phyloP scores from a whole-genome alignment of 2,113 vertebrate genomes.

The Trogon surrucura region DNA sequence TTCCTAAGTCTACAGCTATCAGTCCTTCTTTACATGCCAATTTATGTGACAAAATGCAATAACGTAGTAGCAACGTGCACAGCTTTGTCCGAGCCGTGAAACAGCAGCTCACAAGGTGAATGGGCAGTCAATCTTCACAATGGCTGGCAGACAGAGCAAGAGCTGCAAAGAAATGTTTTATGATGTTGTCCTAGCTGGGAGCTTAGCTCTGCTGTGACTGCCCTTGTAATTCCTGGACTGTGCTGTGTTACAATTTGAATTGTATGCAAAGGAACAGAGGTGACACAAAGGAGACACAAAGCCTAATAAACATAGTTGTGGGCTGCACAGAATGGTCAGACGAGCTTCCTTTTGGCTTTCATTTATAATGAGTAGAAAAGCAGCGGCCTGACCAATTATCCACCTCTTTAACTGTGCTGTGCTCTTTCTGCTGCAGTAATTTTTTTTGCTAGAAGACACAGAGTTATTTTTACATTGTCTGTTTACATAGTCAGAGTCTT shows the following conservation, averaged over 20 bases:
- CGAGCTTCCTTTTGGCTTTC: not conserved
- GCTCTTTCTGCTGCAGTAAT: not conserved
- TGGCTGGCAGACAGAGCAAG: not conserved
- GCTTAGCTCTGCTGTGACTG: not conserved
- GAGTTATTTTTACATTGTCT: constrained; percentile 26
- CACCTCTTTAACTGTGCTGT: not conserved
- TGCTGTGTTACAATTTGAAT: not conserved
- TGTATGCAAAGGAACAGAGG: not conserved
- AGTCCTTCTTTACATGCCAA: not conserved
- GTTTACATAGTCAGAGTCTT: not conserved
- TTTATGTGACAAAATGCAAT: not conserved
- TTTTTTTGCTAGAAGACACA: constrained; percentile 12
- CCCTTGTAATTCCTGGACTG: not conserved
- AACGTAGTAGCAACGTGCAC: not conserved
- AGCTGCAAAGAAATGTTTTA: not conserved
- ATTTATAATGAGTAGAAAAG: constrained; percentile 35
- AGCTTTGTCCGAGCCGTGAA: not conserved
- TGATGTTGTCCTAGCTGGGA: not conserved
- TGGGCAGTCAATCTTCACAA: not conserved
- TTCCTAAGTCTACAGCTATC: not conserved
- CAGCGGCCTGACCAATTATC: constrained; percentile 36
- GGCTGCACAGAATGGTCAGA: not conserved
- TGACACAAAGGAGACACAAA: not conserved
- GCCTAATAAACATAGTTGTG: not conserved
- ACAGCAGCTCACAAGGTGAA: not conserved